A percentile compares a stretch with the other conserved stretches of the same genome.
phyloP scores from a whole-genome alignment of 2,797 vertebrate genomes.

The Menidia menidia region DNA sequence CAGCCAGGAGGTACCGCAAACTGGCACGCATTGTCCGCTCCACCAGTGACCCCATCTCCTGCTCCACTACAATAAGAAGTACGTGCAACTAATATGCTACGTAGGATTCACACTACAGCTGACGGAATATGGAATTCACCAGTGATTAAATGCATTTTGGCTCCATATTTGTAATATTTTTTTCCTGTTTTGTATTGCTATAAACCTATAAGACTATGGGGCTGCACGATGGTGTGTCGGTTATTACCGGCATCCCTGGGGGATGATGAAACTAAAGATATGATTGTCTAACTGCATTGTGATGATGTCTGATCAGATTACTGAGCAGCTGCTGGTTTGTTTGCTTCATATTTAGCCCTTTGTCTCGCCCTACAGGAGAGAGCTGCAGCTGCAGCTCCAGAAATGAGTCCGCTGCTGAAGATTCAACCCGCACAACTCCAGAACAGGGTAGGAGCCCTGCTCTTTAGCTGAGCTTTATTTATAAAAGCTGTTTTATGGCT shows the following conservation, averaged over 20 bases:
- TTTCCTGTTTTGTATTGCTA: not conserved
- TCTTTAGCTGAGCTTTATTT: too few species aligned
- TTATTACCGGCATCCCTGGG: too few species aligned
- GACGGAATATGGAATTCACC: not conserved
- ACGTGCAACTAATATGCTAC: slow-evolving; percentile 43
- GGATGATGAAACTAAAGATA: not conserved
- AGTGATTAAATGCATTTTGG: not conserved
- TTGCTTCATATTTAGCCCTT: slow-evolving; percentile 12
- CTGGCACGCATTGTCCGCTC: slow-evolving; percentile 90
- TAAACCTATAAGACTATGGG: not conserved
- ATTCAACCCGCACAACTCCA: slow-evolving; percentile 75
- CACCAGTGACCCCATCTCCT: slow-evolving; percentile 92
- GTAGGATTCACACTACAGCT: not conserved
- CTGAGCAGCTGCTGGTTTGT: not conserved
- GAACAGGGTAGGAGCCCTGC: slow-evolving; percentile 80
- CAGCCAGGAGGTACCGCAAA: slow-evolving; percentile 73
- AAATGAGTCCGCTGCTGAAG: slow-evolving; percentile 76
- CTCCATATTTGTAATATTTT: not conserved
- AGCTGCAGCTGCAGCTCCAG: slow-evolving; percentile 71
- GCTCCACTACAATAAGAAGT: slow-evolving; percentile 86
- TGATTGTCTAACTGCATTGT: not conserved
- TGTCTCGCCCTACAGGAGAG: slow-evolving; percentile 82
- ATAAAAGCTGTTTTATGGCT: too few species aligned
- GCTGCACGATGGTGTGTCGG: too few species aligned
- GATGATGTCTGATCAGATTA: not conserved